These are phyloP conservation scores for Calameuta pallipes DNA, from an alignment of 2,888 invertebrate species.

Conservation along the genomic window DNA sequence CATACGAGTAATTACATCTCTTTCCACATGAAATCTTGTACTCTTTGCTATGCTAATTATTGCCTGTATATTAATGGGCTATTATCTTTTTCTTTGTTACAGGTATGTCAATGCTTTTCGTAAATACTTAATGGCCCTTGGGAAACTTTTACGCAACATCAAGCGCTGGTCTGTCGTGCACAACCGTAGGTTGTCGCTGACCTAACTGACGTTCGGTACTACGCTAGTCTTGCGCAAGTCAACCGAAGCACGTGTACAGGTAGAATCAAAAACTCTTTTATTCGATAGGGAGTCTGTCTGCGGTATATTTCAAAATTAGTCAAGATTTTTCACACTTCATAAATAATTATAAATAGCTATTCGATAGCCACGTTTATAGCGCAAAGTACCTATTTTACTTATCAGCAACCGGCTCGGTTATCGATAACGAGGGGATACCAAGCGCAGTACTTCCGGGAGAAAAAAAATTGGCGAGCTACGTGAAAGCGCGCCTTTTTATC, in stretches of 20 bases:
- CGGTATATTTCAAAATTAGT: background rate
- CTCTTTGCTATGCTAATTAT: background rate
- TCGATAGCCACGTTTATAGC: background rate
- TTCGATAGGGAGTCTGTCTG: background rate
- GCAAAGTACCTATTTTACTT: background rate
- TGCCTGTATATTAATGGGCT: background rate
- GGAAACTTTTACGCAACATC: background rate
- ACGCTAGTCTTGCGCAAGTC: background rate
- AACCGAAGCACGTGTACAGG: background rate
- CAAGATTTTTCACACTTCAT: background rate
- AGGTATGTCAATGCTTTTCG: background rate
- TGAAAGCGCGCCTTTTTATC: background rate
- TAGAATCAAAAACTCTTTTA: background rate
- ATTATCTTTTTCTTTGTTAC: background rate
- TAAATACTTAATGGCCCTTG: background rate
- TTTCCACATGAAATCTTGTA: background rate
- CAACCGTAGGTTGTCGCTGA: background rate
- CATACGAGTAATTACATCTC: background rate
- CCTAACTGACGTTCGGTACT: background rate
- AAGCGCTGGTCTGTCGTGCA: background rate
- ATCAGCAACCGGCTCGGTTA: background rate
- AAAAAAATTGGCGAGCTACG: background rate
- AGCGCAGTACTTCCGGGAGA: background rate
- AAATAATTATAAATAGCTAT: background rate
- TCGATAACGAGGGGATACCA: background rate